phyloP scores from a whole-genome alignment of 92 coral and sea anemone species.

The Actinernus sp. region DNA sequence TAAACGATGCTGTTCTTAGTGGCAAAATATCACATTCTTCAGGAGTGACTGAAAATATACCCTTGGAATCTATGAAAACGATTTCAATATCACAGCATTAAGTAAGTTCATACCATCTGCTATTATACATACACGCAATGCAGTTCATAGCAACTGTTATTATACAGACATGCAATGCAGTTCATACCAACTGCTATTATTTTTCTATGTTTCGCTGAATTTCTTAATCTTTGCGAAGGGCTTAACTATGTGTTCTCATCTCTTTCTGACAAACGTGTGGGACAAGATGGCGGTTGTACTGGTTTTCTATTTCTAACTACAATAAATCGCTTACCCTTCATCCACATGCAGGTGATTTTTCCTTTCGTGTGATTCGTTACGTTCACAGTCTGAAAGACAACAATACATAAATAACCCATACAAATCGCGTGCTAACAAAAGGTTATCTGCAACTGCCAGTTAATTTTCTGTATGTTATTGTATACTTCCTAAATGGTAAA shows the following conservation, averaged over 20 bases:
- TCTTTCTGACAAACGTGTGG: not conserved
- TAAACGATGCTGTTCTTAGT: constrained; percentile 84
- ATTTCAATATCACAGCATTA: not conserved
- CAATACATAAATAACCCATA: not conserved
- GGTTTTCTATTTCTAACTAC: not conserved
- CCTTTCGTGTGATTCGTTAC: constrained; percentile 97
- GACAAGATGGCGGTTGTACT: too few species aligned
- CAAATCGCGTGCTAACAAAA: too few species aligned
- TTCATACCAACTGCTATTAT: too few species aligned
- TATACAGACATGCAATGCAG: too few species aligned
- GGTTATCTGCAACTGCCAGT: too few species aligned
- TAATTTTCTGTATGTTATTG: too few species aligned
- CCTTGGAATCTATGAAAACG: constrained; percentile 68
- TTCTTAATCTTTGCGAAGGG: too few species aligned
- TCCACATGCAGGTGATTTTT: constrained; percentile 93
- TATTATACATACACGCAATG: too few species aligned
- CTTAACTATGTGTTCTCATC: not conserved
- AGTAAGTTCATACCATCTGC: too few species aligned
- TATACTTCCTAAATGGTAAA: too few species aligned
- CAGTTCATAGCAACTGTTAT: too few species aligned
- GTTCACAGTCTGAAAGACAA: constrained; percentile 77
- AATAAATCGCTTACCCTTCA: constrained; percentile 69
- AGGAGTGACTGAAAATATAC: constrained; percentile 88
- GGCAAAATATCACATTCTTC: constrained; percentile 90
- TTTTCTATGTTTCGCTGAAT: not conserved